phyloP scores from a whole-genome alignment of 2,888 invertebrate genomes.

The Boloria selene region DNA sequence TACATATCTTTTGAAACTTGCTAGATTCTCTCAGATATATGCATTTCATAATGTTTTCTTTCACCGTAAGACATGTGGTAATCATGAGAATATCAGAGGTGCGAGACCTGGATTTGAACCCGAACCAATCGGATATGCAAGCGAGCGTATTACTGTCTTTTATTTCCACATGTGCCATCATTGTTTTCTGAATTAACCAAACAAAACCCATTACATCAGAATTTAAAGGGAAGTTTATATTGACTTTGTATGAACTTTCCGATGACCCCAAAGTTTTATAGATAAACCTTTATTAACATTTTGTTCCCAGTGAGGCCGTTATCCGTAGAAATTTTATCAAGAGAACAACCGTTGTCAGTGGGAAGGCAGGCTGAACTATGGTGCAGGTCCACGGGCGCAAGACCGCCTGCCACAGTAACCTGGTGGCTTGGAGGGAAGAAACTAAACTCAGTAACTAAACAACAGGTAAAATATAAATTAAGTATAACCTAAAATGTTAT shows the following conservation, averaged over 20 bases:
- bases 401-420: conserved; percentile 91
- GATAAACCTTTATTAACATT: conserved; percentile 22
- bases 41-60: too few species aligned
- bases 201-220: conserved; percentile 8
- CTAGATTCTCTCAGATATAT: too few species aligned
- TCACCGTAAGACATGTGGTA: too few species aligned
- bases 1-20: too few species aligned
- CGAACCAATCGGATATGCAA: too few species aligned
- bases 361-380: conserved; percentile 91
- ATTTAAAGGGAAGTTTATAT: not conserved
- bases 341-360: conserved; percentile 92
- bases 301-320: conserved; percentile 88
- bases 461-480: conserved; percentile 62
- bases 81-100: too few species aligned
- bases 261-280: conserved; percentile 21
- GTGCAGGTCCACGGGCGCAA: conserved; percentile 91
- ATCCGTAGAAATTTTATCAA: conserved; percentile 89
- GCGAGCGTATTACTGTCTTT: too few species aligned
- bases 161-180: not conserved
- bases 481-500: too few species aligned
- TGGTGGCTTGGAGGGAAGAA: conserved; percentile 92
- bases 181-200: not conserved
- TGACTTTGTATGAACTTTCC: not conserved
- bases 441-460: conserved; percentile 74
- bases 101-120: too few species aligned